Evolutionary conservation across 2,888 invertebrate species (phyloP).

Genomic region (Drosophila prolongata): DNA sequence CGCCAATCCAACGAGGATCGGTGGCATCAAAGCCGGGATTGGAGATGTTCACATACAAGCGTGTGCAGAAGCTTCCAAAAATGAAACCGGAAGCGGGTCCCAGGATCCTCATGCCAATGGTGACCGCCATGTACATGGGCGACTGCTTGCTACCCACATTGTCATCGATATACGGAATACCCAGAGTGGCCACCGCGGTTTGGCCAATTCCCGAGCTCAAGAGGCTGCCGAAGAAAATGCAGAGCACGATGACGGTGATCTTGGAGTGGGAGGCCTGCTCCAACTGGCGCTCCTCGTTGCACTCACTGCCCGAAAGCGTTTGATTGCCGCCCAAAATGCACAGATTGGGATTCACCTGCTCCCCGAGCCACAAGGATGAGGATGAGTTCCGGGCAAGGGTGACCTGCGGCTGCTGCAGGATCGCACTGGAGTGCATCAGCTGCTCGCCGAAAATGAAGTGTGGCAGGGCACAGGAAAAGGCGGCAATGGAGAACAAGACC

Average conservation of each 20-base stretch:
- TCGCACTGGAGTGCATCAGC: conserved; percentile 85
- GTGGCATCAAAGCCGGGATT: conserved; percentile 91
- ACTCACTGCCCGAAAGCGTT: conserved; percentile 81
- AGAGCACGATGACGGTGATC: conserved; percentile 92
- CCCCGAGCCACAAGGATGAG: conserved; percentile 43
- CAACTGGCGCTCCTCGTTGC: conserved; percentile 87
- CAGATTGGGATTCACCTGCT: conserved; percentile 69
- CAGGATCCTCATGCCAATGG: conserved; percentile 95
- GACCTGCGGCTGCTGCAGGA: conserved; percentile 59
- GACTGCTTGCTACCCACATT: conserved; percentile 96
- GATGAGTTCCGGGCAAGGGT: neutral
- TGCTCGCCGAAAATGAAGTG: conserved; percentile 93
- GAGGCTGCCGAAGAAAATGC: conserved; percentile 94
- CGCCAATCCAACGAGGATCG: conserved; percentile 97
- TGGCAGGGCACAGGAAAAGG: conserved; percentile 94
- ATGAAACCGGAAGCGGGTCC: conserved; percentile 96
- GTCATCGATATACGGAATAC: conserved; percentile 97
- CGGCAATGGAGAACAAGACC: conserved; percentile 93
- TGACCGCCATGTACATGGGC: conserved; percentile 96
- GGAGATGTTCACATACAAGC: conserved; percentile 93
- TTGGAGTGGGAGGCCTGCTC: conserved; percentile 90
- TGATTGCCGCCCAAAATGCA: conserved; percentile 67
- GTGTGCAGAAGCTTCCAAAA: conserved; percentile 94
- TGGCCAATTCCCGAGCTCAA: conserved; percentile 96
- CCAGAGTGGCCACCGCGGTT: conserved; percentile 95